Evolutionary conservation across 2,113 vertebrate genomes (phyloP).

Genomic region (Peromyscus californicus): DNA sequence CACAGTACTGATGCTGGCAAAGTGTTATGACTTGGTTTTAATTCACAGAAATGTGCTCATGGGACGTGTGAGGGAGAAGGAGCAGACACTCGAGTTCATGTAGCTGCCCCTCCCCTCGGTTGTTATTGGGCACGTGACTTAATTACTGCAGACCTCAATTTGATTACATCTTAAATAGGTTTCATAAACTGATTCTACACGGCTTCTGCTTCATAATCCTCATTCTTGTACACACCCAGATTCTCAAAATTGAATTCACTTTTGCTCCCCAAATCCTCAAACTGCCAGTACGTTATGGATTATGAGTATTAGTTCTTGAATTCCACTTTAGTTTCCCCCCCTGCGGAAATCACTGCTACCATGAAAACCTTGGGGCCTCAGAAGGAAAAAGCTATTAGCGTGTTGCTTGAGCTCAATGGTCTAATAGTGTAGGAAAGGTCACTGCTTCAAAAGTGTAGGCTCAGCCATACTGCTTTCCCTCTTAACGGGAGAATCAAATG

Average conservation of each 20-base stretch:
- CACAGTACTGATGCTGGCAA: neutral
- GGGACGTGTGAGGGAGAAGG: no score
- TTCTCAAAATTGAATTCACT: constrained; percentile 45
- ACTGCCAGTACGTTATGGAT: neutral
- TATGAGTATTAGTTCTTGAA: neutral
- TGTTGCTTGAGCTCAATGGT: neutral
- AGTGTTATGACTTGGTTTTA: neutral
- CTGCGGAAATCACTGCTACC: neutral
- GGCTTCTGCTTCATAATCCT: constrained; percentile 7
- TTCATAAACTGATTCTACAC: constrained; percentile 21
- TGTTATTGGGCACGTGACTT: neutral
- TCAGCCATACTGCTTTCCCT: neutral
- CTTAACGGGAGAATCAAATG: neutral
- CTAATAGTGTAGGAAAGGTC: neutral
- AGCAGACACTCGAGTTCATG: neutral
- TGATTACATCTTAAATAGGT: constrained; percentile 57
- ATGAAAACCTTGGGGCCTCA: neutral
- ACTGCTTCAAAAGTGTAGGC: neutral
- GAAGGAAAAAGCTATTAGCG: neutral
- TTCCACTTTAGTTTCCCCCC: neutral
- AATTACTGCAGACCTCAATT: neutral
- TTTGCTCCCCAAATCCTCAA: constrained; percentile 1
- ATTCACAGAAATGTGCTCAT: neutral
- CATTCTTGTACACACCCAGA: neutral
- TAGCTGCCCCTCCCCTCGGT: neutral